A percentile compares a stretch with the other conserved stretches of the same genome.
phyloP scores from a whole-genome alignment of 2,888 invertebrate genomes.

The Diaprepes abbreviatus region DNA sequence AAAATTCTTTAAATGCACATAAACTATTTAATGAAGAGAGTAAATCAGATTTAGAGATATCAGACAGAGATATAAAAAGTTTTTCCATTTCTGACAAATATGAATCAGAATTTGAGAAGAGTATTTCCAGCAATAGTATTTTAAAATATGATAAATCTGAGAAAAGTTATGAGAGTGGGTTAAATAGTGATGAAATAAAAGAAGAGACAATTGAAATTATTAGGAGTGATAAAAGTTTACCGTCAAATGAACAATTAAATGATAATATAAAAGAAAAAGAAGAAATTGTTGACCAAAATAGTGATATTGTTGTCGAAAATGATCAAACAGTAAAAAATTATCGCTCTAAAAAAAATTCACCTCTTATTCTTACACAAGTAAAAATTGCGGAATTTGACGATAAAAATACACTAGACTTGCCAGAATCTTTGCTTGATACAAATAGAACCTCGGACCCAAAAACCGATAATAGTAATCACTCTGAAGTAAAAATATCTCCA shows the following conservation, averaged over 20 bases:
- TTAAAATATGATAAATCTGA: neutral
- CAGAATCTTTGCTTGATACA: neutral
- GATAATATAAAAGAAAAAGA: neutral
- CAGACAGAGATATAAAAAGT: slow-evolving; percentile 11
- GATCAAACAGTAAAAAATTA: neutral
- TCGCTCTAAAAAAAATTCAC: neutral
- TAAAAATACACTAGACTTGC: neutral
- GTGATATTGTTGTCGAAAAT: neutral
- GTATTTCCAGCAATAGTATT: neutral
- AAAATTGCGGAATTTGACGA: neutral
- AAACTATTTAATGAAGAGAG: neutral
- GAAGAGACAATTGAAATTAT: neutral
- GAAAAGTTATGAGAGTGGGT: neutral
- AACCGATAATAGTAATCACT: no score
- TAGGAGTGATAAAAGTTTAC: neutral
- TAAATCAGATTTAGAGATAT: slow-evolving; percentile 20
- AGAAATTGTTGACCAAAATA: neutral
- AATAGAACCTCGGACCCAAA: neutral
- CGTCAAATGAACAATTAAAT: neutral
- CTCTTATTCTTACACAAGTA: neutral
- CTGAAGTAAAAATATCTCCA: no score
- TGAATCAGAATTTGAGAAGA: slow-evolving; percentile 11
- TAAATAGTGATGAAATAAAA: neutral
- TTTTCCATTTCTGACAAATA: slow-evolving; percentile 1
- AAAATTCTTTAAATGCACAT: neutral